A percentile compares a stretch with the other conserved stretches of the same genome.
phyloP scores from a whole-genome alignment of 1,140 invertebrate genomes.

The Nephila pilipes region DNA sequence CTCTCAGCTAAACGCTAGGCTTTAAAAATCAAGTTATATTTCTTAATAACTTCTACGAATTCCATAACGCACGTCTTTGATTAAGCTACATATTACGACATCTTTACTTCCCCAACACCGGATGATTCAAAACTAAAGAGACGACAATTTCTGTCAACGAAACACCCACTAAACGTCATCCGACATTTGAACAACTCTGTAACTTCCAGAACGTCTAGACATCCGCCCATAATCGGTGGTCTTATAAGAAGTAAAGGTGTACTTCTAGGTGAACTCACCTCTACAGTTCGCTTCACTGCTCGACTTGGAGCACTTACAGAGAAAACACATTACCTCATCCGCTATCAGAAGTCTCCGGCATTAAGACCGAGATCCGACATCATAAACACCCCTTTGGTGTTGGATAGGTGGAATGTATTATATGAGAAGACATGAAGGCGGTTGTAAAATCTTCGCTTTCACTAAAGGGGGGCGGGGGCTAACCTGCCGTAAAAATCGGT shows the following conservation, averaged over 20 bases:
- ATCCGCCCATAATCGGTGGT: neutral
- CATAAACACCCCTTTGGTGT: neutral
- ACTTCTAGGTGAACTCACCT: neutral
- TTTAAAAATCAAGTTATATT: too few species aligned
- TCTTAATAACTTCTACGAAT: too few species aligned
- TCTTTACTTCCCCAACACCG: too few species aligned
- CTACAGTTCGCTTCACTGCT: neutral
- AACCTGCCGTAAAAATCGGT: slow-evolving; percentile 29
- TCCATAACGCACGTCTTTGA: too few species aligned
- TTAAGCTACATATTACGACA: too few species aligned
- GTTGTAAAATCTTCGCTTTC: neutral
- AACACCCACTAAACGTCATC: neutral
- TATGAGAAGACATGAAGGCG: slow-evolving; percentile 7
- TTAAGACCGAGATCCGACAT: neutral
- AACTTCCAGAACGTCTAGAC: neutral
- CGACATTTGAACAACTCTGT: neutral
- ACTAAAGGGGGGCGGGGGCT: neutral
- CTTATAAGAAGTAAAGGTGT: neutral
- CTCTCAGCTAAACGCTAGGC: too few species aligned
- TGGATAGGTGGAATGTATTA: neutral
- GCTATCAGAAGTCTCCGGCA: neutral
- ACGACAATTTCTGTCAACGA: neutral
- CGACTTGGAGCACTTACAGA: neutral
- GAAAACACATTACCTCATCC: neutral
- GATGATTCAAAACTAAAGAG: too few species aligned